Base-by-base conservation (phyloP, 2,113 vertebrate species). In the Sturnus vulgaris region DNA sequence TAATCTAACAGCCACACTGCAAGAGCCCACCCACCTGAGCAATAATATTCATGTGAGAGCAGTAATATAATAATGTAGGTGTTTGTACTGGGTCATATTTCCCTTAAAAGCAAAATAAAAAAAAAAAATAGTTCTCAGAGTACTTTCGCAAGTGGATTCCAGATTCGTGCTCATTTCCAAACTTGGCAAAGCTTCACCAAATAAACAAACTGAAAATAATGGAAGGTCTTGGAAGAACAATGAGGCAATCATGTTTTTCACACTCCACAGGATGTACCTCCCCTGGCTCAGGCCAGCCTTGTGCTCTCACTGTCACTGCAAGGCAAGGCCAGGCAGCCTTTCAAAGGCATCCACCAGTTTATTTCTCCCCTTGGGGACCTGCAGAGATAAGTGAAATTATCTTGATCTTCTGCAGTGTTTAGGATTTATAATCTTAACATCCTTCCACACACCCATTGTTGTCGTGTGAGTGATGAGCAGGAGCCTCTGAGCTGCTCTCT, bases 181-280 rank as follows among this genome's bases (percentile, higher is more conserved):
- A 56, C 79, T 47, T 92, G 93, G 95, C 94, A 93, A 78, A 88
- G 82, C 72, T 78, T 86, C 80, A 46, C 44, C 57, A 75, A 78
- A 84, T 53, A 97, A 97, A 92, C 95, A 93, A 93, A 50, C 57
- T 42, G 76, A 61, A 86, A 92, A 92, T 63, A 96, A 94, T 55
- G 80, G 86, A 53, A 88, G 88, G 72, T 66, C 86, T 39, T 56
- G 61, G n/a, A 65, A 61, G 93, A 94, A 96, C 95, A 95, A 97
- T 94, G 93, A 95, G 83, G 92, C 92, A 86, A 71, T 68, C 22
- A 0, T 91, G 92, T 86, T 96, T 95, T 95, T 94, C 90, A 95
- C 95, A 92, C 93, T 27, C 82, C 28, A 60, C 94, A 96, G 96
- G 96, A 97, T 94, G 95, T 8, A 14, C 82, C 85, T 88, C 90